phyloP scores from a whole-genome alignment of 2,113 vertebrate species.

The Gobio gobio region DNA sequence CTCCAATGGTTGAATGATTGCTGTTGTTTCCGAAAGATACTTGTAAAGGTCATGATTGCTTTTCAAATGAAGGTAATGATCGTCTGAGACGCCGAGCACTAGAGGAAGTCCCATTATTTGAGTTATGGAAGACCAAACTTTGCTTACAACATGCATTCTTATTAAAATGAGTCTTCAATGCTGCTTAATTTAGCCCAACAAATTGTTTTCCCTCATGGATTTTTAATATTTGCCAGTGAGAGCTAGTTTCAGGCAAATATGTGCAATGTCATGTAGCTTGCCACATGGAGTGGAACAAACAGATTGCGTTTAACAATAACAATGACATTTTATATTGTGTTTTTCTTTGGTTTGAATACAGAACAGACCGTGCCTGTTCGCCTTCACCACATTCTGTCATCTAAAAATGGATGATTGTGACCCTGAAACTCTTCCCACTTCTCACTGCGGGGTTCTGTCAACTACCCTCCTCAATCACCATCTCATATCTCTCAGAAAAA shows the following conservation, averaged over 20 bases:
- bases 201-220: slow-evolving; percentile 49
- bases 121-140: slow-evolving; percentile 38
- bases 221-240: slow-evolving; percentile 56
- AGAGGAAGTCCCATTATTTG: slow-evolving; percentile 15
- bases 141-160: slow-evolving; percentile 36
- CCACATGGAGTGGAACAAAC: slow-evolving; percentile 50
- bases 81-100: neutral
- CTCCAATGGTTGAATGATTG: neutral
- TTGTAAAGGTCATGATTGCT: neutral
- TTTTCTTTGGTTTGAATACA: slow-evolving; percentile 39
- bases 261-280: slow-evolving; percentile 36
- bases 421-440: slow-evolving; percentile 24
- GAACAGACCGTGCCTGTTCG: slow-evolving; percentile 14
- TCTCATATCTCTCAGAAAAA: neutral
- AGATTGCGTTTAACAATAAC: slow-evolving; percentile 59
- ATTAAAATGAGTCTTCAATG: slow-evolving; percentile 53
- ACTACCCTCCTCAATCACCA: neutral
- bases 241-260: slow-evolving; percentile 57
- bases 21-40: neutral
- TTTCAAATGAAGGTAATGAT: slow-evolving; percentile 26
- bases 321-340: slow-evolving; percentile 63
- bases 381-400: slow-evolving; percentile 23
- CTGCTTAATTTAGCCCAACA: slow-evolving; percentile 59
- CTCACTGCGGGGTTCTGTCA: slow-evolving; percentile 1
- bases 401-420: slow-evolving; percentile 34